Evolutionary conservation across 1,140 invertebrate species (phyloP).

Genomic region (Phthorimaea operculella): DNA sequence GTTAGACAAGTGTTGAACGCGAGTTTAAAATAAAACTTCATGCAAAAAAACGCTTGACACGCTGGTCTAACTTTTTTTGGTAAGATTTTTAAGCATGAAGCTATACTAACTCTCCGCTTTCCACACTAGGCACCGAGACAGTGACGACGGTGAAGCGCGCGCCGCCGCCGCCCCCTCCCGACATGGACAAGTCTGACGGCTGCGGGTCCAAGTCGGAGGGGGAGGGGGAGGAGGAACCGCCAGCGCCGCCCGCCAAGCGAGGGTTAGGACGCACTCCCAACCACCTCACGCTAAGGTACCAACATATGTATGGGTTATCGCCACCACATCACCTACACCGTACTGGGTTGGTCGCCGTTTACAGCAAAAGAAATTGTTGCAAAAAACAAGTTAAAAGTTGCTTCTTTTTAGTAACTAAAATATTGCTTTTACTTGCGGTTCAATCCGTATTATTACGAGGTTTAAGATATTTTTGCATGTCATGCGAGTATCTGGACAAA

Average conservation of each 20-base stretch:
- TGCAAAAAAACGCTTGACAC: too few relatives aligned
- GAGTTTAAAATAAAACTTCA: too few relatives aligned
- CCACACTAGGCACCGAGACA: constrained; percentile 28
- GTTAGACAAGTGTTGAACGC: too few relatives aligned
- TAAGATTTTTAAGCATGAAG: neutral
- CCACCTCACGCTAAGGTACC: constrained; percentile 86
- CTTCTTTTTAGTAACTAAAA: too few relatives aligned
- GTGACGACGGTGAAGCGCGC: constrained; percentile 33
- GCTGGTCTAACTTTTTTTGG: too few relatives aligned
- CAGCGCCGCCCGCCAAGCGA: constrained; percentile 74
- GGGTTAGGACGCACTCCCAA: constrained; percentile 89
- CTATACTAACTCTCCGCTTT: neutral
- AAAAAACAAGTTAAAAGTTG: too few relatives aligned
- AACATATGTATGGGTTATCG: constrained; percentile 54
- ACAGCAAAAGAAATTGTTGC: too few relatives aligned
- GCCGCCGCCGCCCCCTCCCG: constrained; percentile 39
- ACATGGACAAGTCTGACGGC: constrained; percentile 73
- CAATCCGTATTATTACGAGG: too few relatives aligned
- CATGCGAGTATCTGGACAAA: too few relatives aligned
- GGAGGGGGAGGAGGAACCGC: constrained; percentile 88
- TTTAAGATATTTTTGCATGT: too few relatives aligned
- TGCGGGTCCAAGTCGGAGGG: constrained; percentile 87
- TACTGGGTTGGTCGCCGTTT: neutral
- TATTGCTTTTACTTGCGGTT: too few relatives aligned
- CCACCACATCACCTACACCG: constrained; percentile 32